A percentile compares a stretch with the other conserved stretches of the same genome.
phyloP scores from a whole-genome alignment of 2,113 vertebrate genomes.

The Coryphaenoides rupestris region DNA sequence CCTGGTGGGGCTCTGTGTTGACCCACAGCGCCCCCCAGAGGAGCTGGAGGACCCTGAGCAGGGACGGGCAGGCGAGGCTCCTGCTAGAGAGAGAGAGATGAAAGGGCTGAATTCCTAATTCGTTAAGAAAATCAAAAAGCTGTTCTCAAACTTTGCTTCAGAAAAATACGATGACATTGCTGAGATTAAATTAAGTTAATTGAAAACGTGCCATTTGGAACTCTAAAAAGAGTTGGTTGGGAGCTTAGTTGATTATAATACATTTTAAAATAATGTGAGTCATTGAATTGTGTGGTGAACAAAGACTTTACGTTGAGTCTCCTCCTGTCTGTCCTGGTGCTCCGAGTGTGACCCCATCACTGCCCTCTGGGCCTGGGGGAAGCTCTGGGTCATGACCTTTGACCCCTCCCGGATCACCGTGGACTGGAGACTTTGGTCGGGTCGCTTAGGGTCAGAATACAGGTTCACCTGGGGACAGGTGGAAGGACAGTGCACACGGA shows the following conservation, averaged over 20 bases:
- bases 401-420: slow-evolving; percentile 57
- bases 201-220: no score
- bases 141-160: slow-evolving; percentile 10
- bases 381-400: slow-evolving; percentile 73
- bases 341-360: slow-evolving; percentile 23
- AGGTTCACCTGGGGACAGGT: slow-evolving; percentile 77
- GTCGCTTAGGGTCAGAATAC: slow-evolving; percentile 71
- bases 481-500: neutral
- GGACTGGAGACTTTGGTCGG: slow-evolving; percentile 56
- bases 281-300: no score
- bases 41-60: slow-evolving; percentile 30
- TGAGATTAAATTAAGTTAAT: neutral
- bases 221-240: neutral
- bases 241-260: neutral
- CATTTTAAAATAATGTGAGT: neutral
- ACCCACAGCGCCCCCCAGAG: slow-evolving; percentile 12
- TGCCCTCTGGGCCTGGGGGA: slow-evolving; percentile 71
- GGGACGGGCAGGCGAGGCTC: slow-evolving; percentile 13
- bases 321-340: neutral
- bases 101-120: neutral
- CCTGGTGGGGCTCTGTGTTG: slow-evolving; percentile 22
- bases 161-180: neutral
- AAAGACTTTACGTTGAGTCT: slow-evolving; percentile 48
- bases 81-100: slow-evolving; percentile 23
- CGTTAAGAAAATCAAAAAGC: no score